Evolutionary conservation across 2,113 vertebrate genomes (phyloP), one percentile per base, ranked within the genome.

Genomic region (Pseudolaguvia tuberculata): DNA sequence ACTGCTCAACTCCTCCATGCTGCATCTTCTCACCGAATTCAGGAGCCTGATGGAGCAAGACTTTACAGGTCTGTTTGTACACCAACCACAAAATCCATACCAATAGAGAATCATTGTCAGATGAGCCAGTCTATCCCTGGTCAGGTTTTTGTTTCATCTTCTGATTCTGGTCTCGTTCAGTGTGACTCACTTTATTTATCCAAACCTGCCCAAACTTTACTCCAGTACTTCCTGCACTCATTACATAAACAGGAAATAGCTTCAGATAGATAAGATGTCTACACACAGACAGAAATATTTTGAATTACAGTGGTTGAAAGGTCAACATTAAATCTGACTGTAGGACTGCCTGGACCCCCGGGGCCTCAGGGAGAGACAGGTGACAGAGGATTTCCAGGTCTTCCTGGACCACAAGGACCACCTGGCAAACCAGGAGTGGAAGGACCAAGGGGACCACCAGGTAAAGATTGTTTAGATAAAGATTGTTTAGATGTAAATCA

Each of bases 1-100:
- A 5, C 88, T 83, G 84, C 87, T 98, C 27, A 96, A 96, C 72
- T 87, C 90, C 39, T 96, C 92, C 18, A 59, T 97, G 77, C 86
- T 82, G 71, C 82, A 89, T 12, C 83, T 92, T 58, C 85, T 90
- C 53, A 84, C 85, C 5, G 89, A 88, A 73, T 80, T 93, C 79
- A 88, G 87, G 11, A 83, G 80, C 61, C 79, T 93, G 17, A 84
- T 85, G 0, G 81, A 85, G 21, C 81, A 76, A 0, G 86, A 91
- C 27, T 58, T 84, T 21, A 83, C 57, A 78, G 81, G 81, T 80
- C 20, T 42, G 72, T 82, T 0, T 92, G 92, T 94, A 77, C 83
- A 86, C 8, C 14, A 21, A n/a, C n/a, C n/a, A n/a, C 8, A 42
- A 2, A 56, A 1, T 59, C 10, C 20, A 29, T 58, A 35, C 31